Percentiles rank a stretch among this genome's conserved stretches.
Conservation (phyloP, 2,113 vertebrate species). For the Struthio camelus region DNA sequence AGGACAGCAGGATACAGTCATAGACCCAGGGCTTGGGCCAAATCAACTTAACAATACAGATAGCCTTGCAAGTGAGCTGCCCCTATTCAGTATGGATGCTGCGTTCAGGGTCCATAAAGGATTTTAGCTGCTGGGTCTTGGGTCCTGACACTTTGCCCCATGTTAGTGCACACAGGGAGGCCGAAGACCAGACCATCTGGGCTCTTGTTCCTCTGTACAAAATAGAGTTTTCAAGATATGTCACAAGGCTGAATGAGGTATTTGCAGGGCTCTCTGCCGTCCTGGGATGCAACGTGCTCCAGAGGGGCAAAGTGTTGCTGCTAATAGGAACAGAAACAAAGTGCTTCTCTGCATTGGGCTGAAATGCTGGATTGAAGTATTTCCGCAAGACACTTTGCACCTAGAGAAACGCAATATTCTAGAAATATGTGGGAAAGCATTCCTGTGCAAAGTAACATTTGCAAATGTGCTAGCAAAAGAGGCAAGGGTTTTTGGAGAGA, state of each 20-base stretch:
- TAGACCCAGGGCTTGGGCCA: neutral
- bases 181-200: neutral
- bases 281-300: neutral
- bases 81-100: neutral
- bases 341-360: neutral
- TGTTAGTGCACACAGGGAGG: neutral
- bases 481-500: neutral
- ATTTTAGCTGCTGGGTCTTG: neutral
- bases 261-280: neutral
- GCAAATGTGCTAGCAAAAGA: neutral
- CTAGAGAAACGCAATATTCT: neutral
- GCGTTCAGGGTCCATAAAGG: rapidly evolving
- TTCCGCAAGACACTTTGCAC: conserved; percentile 17
- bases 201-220: neutral
- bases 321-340: neutral
- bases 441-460: neutral
- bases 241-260: neutral
- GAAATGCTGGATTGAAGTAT: conserved; percentile 20
- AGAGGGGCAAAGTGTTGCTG: neutral
- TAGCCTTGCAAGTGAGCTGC: neutral
- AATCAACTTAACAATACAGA: rapidly evolving
- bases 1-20: neutral
- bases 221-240: neutral
- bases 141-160: neutral
- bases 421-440: neutral